Conservation (phyloP, 1,140 invertebrate genomes). For the Drosophila littoralis region DNA sequence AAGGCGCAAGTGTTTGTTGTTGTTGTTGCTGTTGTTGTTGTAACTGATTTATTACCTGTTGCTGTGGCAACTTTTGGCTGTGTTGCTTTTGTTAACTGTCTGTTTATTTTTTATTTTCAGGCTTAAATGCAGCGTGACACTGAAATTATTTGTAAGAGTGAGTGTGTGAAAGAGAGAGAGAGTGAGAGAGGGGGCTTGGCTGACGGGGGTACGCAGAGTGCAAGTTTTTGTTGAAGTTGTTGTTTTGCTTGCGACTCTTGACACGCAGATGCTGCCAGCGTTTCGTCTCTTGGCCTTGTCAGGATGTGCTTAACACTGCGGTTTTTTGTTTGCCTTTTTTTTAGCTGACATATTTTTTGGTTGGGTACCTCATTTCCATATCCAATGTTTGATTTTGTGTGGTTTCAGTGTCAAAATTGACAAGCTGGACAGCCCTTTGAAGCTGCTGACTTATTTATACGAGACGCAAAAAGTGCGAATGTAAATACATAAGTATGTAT, state of each 20-base stretch:
- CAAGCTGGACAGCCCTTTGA: background rate
- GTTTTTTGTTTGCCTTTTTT: slow-evolving; percentile 31
- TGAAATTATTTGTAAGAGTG: slow-evolving; percentile 51
- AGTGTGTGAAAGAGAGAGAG: background rate
- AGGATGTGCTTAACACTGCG: slow-evolving; percentile 37
- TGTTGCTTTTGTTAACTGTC: slow-evolving; percentile 33
- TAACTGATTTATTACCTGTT: slow-evolving; percentile 53
- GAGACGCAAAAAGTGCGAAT: background rate
- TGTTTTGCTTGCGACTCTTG: slow-evolving; percentile 13
- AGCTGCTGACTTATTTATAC: background rate
- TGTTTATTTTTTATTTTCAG: slow-evolving; percentile 38
- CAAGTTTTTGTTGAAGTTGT: slow-evolving; percentile 5
- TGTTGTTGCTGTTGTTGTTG: slow-evolving; percentile 43
- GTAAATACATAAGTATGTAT: background rate
- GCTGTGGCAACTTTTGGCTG: slow-evolving; percentile 40
- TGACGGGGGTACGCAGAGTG: background rate
- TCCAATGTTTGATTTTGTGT: slow-evolving; percentile 12
- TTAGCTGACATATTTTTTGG: slow-evolving; percentile 61
- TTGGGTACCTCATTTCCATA: slow-evolving; percentile 54
- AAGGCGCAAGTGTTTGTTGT: slow-evolving; percentile 47
- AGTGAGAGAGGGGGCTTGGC: background rate
- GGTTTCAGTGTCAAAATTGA: slow-evolving; percentile 17
- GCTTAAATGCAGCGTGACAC: slow-evolving; percentile 58
- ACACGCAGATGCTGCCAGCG: slow-evolving; percentile 17
- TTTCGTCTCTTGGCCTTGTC: slow-evolving; percentile 56